Base-by-base conservation (phyloP, 1,140 invertebrate genomes). In the Cydia strobilella region DNA sequence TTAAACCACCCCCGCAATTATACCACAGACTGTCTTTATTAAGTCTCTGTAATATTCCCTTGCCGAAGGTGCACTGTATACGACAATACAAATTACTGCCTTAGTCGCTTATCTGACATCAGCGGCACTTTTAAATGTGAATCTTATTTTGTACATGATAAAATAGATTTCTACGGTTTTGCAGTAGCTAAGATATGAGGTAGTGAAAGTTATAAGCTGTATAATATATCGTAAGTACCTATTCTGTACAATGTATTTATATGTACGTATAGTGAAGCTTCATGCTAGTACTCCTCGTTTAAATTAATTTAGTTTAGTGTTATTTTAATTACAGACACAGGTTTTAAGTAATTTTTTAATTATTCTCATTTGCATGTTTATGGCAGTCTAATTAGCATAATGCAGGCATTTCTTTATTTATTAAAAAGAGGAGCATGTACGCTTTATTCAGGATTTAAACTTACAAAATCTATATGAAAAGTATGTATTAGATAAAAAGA, bases 1-100 rank as follows among this genome's bases (percentile, higher is more conserved):
- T 84, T 85, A 87, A 80, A 76, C 72, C 74, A 74, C 82, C 84
- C 86, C 77, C 62, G 75, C 74, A 79, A 78, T 82, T 84, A 77
- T 77, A 77, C 62, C 75, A 78, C 75, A 62, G 75, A 69, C 69
- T 80, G 82, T 84, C 82, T 84, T 80, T 83, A 83, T 80, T 80
- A 78, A 75, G 25, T 23, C 48, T n/a, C 65, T 18, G n/a, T 42
- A 69, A 63, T 63, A 63, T 63, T 23, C 63, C 63, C 63, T 15
- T 45, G 15, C 51, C 51, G 15, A 18, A 7, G n/a, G n/a, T 54
- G 51, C 51, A 54, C n/a, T 18, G 6, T 51, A n/a, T 51, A 51
- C 15, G n/a, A 51, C 48, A 18, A 1, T 5, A 51, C 6, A 7
- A n/a, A 51, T 51, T 18, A 13, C 15, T 15, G 15, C 12, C 45